phyloP scores from a whole-genome alignment of 2,888 invertebrate species.

The Perizoma flavofasciatum region DNA sequence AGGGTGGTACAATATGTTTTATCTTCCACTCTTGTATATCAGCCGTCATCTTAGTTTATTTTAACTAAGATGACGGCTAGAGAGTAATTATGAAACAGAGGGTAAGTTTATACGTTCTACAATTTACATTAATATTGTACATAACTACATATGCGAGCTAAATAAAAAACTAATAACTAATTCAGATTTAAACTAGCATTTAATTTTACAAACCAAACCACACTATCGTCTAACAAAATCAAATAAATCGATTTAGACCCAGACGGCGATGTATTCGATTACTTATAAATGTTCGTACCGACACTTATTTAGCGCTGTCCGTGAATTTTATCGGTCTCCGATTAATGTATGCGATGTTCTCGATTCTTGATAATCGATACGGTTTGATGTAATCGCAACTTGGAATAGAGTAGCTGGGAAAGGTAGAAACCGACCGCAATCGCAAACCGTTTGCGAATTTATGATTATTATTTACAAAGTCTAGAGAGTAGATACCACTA shows the following conservation, averaged over 20 bases:
- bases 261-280: slow-evolving; percentile 77
- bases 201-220: slow-evolving; percentile 43
- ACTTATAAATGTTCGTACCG: slow-evolving; percentile 75
- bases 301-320: slow-evolving; percentile 75
- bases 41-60: no score
- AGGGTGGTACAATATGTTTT: no score
- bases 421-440: no score
- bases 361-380: slow-evolving; percentile 63
- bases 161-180: not conserved
- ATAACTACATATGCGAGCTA: no score
- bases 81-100: no score
- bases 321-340: slow-evolving; percentile 67
- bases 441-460: no score
- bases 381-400: slow-evolving; percentile 55
- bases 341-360: slow-evolving; percentile 64
- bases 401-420: slow-evolving; percentile 22
- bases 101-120: no score
- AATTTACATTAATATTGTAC: no score
- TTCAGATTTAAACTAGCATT: slow-evolving; percentile 5
- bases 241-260: slow-evolving; percentile 61
- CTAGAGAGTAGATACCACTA: not conserved
- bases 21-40: no score
- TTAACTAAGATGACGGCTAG: no score
- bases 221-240: slow-evolving; percentile 56
- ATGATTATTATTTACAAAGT: no score